These are phyloP conservation scores for Neodiprion pinetum DNA, from an alignment of 1,140 invertebrate species.

Conservation along the genomic window DNA sequence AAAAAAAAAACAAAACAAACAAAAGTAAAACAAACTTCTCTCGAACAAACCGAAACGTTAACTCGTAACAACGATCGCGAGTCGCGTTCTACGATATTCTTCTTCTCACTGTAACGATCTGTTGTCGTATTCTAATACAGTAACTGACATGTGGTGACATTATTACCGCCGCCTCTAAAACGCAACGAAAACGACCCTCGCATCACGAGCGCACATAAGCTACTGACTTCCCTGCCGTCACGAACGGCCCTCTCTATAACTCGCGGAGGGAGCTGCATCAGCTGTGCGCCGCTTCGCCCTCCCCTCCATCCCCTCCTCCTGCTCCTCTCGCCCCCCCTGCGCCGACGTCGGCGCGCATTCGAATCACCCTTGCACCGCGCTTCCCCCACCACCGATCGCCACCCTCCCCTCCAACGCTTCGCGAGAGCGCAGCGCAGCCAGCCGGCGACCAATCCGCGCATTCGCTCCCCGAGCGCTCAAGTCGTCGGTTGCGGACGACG, in stretches of 20 bases:
- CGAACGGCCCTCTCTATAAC: slow-evolving; percentile 45
- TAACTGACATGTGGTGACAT: slow-evolving; percentile 41
- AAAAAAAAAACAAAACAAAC: too few relatives aligned
- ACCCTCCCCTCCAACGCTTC: not conserved
- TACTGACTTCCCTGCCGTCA: slow-evolving; percentile 50
- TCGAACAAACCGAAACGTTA: too few relatives aligned
- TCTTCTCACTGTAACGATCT: not conserved
- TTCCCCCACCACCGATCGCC: slow-evolving; percentile 17
- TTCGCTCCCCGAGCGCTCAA: not conserved
- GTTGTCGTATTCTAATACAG: not conserved
- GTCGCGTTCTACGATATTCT: not conserved
- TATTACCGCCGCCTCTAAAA: slow-evolving; percentile 33
- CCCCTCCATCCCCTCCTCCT: slow-evolving; percentile 32
- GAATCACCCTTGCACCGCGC: slow-evolving; percentile 8
- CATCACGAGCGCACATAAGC: slow-evolving; percentile 56
- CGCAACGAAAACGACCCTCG: slow-evolving; percentile 41
- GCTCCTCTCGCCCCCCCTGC: slow-evolving; percentile 22
- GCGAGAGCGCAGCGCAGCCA: not conserved
- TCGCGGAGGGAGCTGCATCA: slow-evolving; percentile 44
- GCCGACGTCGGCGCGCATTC: slow-evolving; percentile 26
- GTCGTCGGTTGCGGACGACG: too few relatives aligned
- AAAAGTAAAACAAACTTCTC: too few relatives aligned
- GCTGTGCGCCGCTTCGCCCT: slow-evolving; percentile 47
- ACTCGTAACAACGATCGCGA: too few relatives aligned
- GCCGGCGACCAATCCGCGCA: not conserved